phyloP scores from a whole-genome alignment of 1,140 invertebrate genomes.

The Drosophila navojoa region DNA sequence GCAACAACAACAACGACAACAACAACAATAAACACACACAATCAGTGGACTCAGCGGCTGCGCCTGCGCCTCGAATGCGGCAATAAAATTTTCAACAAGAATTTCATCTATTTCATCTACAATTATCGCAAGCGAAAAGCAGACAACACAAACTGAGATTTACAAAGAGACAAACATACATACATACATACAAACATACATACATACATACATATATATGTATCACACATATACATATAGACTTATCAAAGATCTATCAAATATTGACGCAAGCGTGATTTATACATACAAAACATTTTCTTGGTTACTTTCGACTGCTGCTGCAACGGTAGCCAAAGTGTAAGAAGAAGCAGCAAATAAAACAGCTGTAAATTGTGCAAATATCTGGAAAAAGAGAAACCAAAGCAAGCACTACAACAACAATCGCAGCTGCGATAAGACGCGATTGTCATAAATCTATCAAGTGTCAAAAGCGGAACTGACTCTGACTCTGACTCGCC shows the following conservation, averaged over 20 bases:
- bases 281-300: constrained; percentile 16
- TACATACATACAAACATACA: not conserved
- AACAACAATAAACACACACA: constrained; percentile 28
- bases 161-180: not conserved
- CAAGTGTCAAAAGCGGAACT: constrained; percentile 45
- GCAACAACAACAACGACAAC: constrained; percentile 37
- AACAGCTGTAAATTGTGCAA: constrained; percentile 81
- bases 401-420: constrained; percentile 16
- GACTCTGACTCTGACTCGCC: constrained; percentile 25
- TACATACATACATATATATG: not conserved
- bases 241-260: constrained; percentile 29
- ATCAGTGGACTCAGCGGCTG: constrained; percentile 18
- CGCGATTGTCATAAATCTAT: constrained; percentile 63
- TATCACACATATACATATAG: constrained; percentile 55
- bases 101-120: constrained; percentile 75
- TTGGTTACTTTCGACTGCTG: not conserved
- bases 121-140: constrained; percentile 72
- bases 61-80: constrained; percentile 68
- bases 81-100: constrained; percentile 75
- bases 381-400: constrained; percentile 56
- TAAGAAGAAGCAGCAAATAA: not conserved
- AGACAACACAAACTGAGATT: constrained; percentile 23
- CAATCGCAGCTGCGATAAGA: constrained; percentile 18
- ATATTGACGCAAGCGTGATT: constrained; percentile 75
- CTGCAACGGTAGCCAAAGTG: constrained; percentile 29